Evolutionary conservation across 2,797 vertebrate species (phyloP).

Genomic region (Betta splendens): DNA sequence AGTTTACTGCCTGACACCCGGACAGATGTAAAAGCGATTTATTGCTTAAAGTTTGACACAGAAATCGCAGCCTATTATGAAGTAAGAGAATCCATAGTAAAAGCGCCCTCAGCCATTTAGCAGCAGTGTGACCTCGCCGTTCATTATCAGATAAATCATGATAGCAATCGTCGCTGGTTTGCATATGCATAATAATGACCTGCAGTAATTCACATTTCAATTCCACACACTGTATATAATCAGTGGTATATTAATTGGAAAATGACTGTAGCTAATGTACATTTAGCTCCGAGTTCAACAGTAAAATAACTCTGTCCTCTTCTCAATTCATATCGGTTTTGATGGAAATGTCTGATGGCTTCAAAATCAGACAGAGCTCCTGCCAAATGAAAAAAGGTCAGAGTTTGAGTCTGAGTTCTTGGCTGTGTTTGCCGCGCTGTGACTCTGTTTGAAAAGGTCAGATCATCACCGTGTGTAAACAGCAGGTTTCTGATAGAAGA

Average conservation of each 20-base stretch:
- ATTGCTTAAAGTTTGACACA: background rate
- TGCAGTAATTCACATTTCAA: constrained; percentile 64
- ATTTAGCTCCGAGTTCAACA: constrained; percentile 30
- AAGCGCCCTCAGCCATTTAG: constrained; percentile 2
- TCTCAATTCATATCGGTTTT: constrained; percentile 48
- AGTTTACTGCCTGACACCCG: background rate
- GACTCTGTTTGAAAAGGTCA: constrained; percentile 61
- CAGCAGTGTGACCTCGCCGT: constrained; percentile 5
- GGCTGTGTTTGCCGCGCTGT: constrained; percentile 24
- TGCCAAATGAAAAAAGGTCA: constrained; percentile 56
- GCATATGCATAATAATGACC: constrained; percentile 51
- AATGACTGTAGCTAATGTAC: constrained; percentile 49
- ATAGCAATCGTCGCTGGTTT: constrained; percentile 22
- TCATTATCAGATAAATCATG: constrained; percentile 48
- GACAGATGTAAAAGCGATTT: background rate
- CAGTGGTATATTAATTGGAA: constrained; percentile 33
- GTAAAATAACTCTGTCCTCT: constrained; percentile 18
- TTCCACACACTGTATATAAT: constrained; percentile 46
- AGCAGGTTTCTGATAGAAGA: constrained; percentile 26
- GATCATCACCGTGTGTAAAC: constrained; percentile 44
- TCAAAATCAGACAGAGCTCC: constrained; percentile 15
- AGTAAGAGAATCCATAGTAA: constrained; percentile 2
- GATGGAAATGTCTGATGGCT: constrained; percentile 55
- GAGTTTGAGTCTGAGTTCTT: constrained; percentile 42
- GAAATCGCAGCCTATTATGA: background rate